Evolutionary conservation across 2,888 invertebrate genomes (phyloP).

Genomic region (Merodon equestris): DNA sequence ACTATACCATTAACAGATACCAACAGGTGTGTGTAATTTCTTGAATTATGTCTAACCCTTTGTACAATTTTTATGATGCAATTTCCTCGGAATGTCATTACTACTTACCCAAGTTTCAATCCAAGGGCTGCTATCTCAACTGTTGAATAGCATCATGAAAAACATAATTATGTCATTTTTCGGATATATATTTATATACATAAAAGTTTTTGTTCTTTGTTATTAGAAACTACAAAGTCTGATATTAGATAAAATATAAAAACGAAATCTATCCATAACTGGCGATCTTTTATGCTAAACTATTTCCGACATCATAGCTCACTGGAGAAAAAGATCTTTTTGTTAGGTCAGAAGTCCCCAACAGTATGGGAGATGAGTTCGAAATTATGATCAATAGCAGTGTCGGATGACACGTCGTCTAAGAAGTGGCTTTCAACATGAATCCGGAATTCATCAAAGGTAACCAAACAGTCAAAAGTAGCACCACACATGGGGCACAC

Average conservation of each 20-base stretch:
- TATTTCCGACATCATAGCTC: conserved; percentile 71
- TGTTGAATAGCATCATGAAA: no score
- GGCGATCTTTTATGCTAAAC: no score
- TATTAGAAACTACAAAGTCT: conserved; percentile 16
- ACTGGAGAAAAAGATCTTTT: conserved; percentile 75
- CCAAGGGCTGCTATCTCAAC: no score
- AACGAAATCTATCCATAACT: no score
- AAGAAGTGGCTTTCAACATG: conserved; percentile 90
- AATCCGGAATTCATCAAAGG: conserved; percentile 84
- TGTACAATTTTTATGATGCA: no score
- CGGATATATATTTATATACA: conserved; percentile 8
- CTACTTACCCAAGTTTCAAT: no score
- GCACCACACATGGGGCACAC: conserved; percentile 89
- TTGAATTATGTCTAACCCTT: no score
- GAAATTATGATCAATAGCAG: conserved; percentile 80
- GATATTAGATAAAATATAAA: no score
- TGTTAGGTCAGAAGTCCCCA: conserved; percentile 78
- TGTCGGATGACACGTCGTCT: conserved; percentile 81
- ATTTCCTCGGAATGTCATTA: no score
- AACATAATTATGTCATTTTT: no score
- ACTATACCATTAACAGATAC: no score
- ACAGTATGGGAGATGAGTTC: conserved; percentile 79
- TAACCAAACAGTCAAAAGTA: conserved; percentile 81
- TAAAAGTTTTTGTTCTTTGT: not conserved
- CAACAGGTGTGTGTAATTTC: no score